These are phyloP conservation scores for Trochalopteron elliotii DNA, from an alignment of 2,113 vertebrate genomes.

Conservation along the genomic window DNA sequence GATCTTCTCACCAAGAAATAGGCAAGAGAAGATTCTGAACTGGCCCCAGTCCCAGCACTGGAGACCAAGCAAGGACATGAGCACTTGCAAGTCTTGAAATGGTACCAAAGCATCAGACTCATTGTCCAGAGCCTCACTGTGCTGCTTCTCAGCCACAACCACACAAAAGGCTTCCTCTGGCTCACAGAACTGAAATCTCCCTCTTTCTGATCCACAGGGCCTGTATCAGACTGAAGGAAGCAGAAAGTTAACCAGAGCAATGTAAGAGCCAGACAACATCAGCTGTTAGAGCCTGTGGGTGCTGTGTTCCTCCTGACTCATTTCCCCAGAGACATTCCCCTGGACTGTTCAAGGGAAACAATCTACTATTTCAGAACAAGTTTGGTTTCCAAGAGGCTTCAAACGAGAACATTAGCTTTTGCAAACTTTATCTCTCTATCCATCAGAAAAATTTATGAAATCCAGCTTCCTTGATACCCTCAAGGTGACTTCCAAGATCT, in stretches of 20 bases:
- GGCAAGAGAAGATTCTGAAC: background rate
- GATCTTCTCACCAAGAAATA: background rate
- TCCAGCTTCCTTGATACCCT: slow-evolving; percentile 79
- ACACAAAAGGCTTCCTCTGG: background rate
- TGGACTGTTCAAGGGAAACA: background rate
- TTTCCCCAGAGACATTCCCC: background rate
- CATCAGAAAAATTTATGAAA: slow-evolving; percentile 77
- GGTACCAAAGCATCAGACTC: background rate
- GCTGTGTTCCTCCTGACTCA: background rate
- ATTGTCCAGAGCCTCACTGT: background rate
- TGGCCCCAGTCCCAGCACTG: background rate
- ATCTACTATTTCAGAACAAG: background rate
- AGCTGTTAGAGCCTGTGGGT: background rate
- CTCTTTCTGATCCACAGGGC: background rate
- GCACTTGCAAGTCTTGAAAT: background rate
- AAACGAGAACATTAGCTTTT: background rate
- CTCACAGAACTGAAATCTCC: background rate
- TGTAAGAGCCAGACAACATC: background rate
- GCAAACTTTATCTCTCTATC: background rate
- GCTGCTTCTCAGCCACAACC: background rate
- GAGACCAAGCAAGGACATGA: background rate
- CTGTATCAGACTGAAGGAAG: background rate
- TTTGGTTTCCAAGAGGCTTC: background rate
- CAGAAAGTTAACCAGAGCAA: background rate
- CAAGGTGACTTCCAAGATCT: slow-evolving; percentile 86